phyloP scores from a whole-genome alignment of 2,113 vertebrate genomes.

The zebrafish (Danio rerio) region GRCz12tu NC_133192.1:18209001-18209500 shows the following conservation, averaged over 20 bases:
- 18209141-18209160: too few species aligned
- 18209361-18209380: slow-evolving; percentile 5
- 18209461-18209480: slow-evolving; percentile 44
- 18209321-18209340: neutral
- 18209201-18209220: too few species aligned
- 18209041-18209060: too few species aligned
- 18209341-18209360: neutral
- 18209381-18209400: neutral
- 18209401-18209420: slow-evolving; percentile 27
- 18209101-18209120: too few species aligned
- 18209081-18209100: too few species aligned
- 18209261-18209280: neutral
- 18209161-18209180: too few species aligned
- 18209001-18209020: too few species aligned
- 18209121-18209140: too few species aligned
- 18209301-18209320: neutral
- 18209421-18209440: slow-evolving; percentile 46
- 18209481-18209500: slow-evolving; percentile 55
- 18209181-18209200: too few species aligned
- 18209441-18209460: slow-evolving; percentile 22
- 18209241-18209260: neutral
- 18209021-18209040: too few species aligned
- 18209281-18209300: neutral
- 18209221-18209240: too few species aligned
- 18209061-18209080: too few species aligned